A percentile compares a stretch with the other conserved stretches of the same genome.
Conservation (phyloP, 2,113 vertebrate genomes). For the Saccopteryx leptura region DNA sequence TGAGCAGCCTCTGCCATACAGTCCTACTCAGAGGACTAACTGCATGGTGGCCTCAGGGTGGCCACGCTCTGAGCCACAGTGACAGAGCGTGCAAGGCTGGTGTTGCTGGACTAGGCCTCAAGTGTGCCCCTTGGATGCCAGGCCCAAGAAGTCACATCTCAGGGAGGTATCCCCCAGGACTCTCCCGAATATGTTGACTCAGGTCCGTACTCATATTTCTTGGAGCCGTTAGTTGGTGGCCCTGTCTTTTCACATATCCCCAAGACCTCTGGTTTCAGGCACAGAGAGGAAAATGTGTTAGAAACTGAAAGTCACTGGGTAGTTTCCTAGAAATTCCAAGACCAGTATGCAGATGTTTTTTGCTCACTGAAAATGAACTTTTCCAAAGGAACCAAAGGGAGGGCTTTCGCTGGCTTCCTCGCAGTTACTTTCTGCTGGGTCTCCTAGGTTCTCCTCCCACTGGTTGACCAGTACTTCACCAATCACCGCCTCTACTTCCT, state of each 20-base stretch:
- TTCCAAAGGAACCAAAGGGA: not conserved
- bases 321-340: not conserved
- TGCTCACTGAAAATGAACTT: not conserved
- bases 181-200: not conserved
- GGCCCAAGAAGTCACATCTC: not conserved
- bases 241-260: not conserved
- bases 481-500: slow-evolving; percentile 98
- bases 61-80: not conserved
- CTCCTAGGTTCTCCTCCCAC: slow-evolving; percentile 96
- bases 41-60: not conserved
- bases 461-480: slow-evolving; percentile 99
- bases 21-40: not conserved
- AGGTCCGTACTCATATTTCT: not conserved
- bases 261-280: not conserved
- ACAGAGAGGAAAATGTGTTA: not conserved
- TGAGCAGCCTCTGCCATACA: not conserved
- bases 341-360: not conserved
- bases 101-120: not conserved
- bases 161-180: not conserved
- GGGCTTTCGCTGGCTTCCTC: not conserved
- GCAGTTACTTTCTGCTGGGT: slow-evolving; percentile 68
- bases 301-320: not conserved
- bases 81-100: too few species aligned
- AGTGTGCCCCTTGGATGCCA: not conserved
- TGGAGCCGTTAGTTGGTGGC: not conserved